Evolutionary conservation across 2,888 invertebrate species (phyloP).

Genomic region (Zygogramma bicolorata): DNA sequence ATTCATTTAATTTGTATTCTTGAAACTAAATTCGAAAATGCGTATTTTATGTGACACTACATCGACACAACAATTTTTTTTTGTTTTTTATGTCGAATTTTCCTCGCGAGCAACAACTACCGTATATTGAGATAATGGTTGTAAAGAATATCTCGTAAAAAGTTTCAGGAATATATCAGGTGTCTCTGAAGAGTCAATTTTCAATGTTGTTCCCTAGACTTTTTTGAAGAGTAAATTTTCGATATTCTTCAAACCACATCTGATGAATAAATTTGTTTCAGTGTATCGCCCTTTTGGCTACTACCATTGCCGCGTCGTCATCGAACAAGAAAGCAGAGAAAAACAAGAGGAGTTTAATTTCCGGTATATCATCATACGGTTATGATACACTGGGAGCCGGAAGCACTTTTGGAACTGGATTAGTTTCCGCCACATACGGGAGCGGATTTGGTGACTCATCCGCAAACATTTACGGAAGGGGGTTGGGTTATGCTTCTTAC

Average conservation of each 20-base stretch:
- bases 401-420: conserved; percentile 19
- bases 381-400: not conserved
- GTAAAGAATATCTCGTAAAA: too few species aligned
- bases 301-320: conserved; percentile 28
- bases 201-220: too few species aligned
- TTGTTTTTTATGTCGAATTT: too few species aligned
- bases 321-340: conserved; percentile 5
- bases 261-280: conserved; percentile 22
- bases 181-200: too few species aligned
- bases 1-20: too few species aligned
- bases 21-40: too few species aligned
- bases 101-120: too few species aligned
- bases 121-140: too few species aligned
- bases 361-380: not conserved
- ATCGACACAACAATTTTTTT: too few species aligned
- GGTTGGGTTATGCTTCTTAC: not conserved
- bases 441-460: conserved; percentile 11
- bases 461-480: not conserved
- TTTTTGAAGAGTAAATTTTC: not conserved
- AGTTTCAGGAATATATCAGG: too few species aligned
- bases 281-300: conserved; percentile 36
- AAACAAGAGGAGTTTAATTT: conserved; percentile 34
- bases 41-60: too few species aligned
- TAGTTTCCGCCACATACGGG: conserved; percentile 8
- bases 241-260: too few species aligned